These are phyloP conservation scores for Caprella mutica DNA, from an alignment of 2,888 invertebrate species.

Conservation along the genomic window DNA sequence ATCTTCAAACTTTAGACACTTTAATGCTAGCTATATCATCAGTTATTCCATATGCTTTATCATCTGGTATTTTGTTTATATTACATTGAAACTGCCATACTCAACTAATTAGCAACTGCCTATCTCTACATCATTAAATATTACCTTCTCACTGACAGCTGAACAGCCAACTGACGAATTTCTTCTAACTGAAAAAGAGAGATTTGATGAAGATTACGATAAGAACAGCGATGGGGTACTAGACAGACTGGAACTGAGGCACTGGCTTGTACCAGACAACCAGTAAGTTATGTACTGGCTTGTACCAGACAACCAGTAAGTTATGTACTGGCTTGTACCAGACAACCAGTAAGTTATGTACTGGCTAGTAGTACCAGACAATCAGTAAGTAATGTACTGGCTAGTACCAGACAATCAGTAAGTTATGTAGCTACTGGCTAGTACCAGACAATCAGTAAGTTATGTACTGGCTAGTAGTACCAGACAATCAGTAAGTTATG, in stretches of 20 bases:
- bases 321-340: conserved; percentile 70
- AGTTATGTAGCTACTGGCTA: conserved; percentile 59
- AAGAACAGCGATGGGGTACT: conserved; percentile 68
- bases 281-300: conserved; percentile 71
- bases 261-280: conserved; percentile 85
- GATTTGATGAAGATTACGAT: conserved; percentile 78
- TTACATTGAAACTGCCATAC: no score
- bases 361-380: conserved; percentile 87
- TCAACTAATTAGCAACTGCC: no score
- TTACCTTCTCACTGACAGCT: conserved; percentile 39
- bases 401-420: conserved; percentile 79
- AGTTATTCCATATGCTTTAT: background rate
- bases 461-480: conserved; percentile 64
- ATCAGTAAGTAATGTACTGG: conserved; percentile 78
- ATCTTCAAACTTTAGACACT: background rate
- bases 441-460: conserved; percentile 78
- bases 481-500: conserved; percentile 66
- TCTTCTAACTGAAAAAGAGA: conserved; percentile 60
- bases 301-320: conserved; percentile 77
- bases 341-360: conserved; percentile 65
- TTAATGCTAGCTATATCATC: background rate
- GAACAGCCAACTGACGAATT: conserved; percentile 60
- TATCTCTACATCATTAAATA: no score
- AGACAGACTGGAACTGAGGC: conserved; percentile 62
- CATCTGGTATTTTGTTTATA: background rate